Evolutionary conservation across 2,797 vertebrate genomes (phyloP).

Genomic region (Lithobates sylvaticus): DNA sequence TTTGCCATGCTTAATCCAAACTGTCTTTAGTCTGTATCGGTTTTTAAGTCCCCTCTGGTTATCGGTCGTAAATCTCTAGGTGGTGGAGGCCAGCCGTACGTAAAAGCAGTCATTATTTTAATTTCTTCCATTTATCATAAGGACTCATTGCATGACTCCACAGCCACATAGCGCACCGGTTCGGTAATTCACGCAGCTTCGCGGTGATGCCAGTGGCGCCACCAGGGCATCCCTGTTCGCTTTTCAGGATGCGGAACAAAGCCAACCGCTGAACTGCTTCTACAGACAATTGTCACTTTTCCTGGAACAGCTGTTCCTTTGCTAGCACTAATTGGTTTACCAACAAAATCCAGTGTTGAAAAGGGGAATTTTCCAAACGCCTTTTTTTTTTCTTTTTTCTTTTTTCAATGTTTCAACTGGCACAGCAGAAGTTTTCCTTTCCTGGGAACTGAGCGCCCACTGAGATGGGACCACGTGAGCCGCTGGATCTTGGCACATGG

Average conservation of each 20-base stretch:
- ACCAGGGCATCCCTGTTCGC: neutral
- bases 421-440: slow-evolving; percentile 38
- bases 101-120: neutral
- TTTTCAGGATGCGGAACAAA: slow-evolving; percentile 14
- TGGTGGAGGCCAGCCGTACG: neutral
- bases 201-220: neutral
- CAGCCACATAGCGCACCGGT: neutral
- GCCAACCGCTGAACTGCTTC: neutral
- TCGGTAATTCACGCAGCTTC: slow-evolving; percentile 11
- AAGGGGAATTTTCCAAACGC: slow-evolving; percentile 40
- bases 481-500: slow-evolving; percentile 36
- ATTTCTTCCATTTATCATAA: neutral
- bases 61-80: neutral
- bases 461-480: slow-evolving; percentile 26
- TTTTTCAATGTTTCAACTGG: slow-evolving; percentile 26
- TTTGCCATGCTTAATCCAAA: no score
- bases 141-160: no score
- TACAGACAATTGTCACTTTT: slow-evolving; percentile 29
- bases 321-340: slow-evolving; percentile 39
- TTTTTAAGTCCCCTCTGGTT: neutral
- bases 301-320: neutral
- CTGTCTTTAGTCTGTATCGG: neutral
- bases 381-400: slow-evolving; percentile 4
- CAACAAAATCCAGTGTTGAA: slow-evolving; percentile 43
- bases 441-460: slow-evolving; percentile 50